phyloP scores from a whole-genome alignment of 2,888 invertebrate species.

The Oithona nana region DNA sequence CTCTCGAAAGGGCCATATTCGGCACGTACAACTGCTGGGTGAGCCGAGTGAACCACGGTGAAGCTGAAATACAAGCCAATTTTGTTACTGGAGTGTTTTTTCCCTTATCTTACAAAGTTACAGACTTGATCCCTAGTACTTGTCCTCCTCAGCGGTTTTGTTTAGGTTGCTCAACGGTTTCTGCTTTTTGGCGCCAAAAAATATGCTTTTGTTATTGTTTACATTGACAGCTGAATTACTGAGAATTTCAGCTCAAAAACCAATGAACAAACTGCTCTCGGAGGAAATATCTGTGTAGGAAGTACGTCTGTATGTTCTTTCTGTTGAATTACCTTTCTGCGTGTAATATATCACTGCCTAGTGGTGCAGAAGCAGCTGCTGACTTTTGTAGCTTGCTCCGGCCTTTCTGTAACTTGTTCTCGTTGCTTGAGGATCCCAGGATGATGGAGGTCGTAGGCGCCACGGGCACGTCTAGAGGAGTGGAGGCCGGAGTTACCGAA shows the following conservation, averaged over 20 bases:
- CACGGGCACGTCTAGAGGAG: not conserved
- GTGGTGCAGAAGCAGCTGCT: not conserved
- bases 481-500: not conserved
- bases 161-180: too few species aligned
- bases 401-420: not conserved
- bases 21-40: constrained; percentile 73
- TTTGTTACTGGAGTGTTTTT: not conserved
- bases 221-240: too few species aligned
- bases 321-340: not conserved
- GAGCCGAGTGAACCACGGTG: constrained; percentile 73
- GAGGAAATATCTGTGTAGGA: too few species aligned
- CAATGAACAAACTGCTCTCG: too few species aligned
- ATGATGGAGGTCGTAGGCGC: constrained; percentile 11
- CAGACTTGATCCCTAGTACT: not conserved
- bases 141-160: not conserved
- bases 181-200: too few species aligned
- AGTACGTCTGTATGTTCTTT: too few species aligned
- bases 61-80: constrained; percentile 34
- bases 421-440: not conserved
- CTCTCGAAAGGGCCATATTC: constrained; percentile 87
- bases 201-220: too few species aligned
- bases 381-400: too few species aligned
- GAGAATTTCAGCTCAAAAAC: too few species aligned
- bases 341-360: not conserved
- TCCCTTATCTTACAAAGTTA: not conserved